Evolutionary conservation across 2,888 invertebrate genomes (phyloP), one percentile per base, ranked within the genome.

Genomic region (Digitonthophagus gazella): DNA sequence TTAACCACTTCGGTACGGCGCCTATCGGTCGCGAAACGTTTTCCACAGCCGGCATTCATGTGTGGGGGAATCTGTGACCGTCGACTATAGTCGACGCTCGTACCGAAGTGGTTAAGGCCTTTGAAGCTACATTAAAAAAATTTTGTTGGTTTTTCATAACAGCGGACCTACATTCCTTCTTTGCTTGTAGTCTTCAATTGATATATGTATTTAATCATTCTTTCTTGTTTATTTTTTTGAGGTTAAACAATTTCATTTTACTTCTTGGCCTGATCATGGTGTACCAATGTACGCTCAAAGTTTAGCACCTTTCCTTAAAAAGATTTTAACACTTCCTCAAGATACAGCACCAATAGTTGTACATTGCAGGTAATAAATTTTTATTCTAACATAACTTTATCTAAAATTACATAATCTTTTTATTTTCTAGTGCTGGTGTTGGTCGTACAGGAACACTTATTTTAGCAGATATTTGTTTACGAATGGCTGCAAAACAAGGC

Each of bases 401-500:
- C 1, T 18, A 11, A 55, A 63, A 15, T 67, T 4, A 18, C 61
- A 61, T 61, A 2, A 61, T 0, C 15, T 54, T 22, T 15, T 20
- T 15, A 11, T n/a, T 8, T 74, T 86, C 83, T 77, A 87, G 87
- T 78, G 88, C 87, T 68, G 88, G 89, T 2, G 86, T 88, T 15
- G 88, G 88, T 1, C 81, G 88, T 71, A 88, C 89, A 4, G 89
- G 89, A 6, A 88, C 87, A 0, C 83, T 88, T 19, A 85, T 88
- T 66, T 80, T 88, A n/a, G 84, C 86, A 71, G 88, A 89, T 74
- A 84, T 86, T 66, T 83, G 85, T 71, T 76, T 88, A 55, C 82
- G 86, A 67, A 83, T 83, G 80, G 84, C 84, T 1, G 81, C 81
- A 0, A 77, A 78, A 8, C 83, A 84, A 72, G 80, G 81, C 28